Evolutionary conservation across 2,888 invertebrate species (phyloP).

Genomic region (Agonum fuliginosum): DNA sequence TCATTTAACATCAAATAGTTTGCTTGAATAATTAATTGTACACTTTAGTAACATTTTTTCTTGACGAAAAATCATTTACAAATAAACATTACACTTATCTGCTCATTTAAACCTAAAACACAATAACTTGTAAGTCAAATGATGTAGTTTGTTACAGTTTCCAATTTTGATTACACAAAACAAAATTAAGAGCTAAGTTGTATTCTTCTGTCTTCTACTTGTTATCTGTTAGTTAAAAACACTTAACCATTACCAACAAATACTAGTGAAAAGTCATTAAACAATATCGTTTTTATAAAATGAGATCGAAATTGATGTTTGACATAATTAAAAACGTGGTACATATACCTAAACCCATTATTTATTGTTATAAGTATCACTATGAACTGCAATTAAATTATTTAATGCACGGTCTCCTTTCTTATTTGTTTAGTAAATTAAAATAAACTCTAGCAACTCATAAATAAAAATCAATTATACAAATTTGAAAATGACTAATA

Average conservation of each 20-base stretch:
- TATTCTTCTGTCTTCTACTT: conserved; percentile 64
- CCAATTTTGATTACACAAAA: conserved; percentile 43
- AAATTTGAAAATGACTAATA: conserved; percentile 21
- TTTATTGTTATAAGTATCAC: conserved; percentile 51
- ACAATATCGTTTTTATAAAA: conserved; percentile 52
- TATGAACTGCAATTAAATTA: conserved; percentile 16
- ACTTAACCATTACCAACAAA: conserved; percentile 71
- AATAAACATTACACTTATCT: conserved; percentile 46
- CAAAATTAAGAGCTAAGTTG: conserved; percentile 50
- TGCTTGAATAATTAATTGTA: conserved; percentile 54
- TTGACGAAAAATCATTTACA: conserved; percentile 55
- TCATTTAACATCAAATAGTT: conserved; percentile 57
- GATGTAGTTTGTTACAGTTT: background rate
- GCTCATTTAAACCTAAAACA: conserved; percentile 53
- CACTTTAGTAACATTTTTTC: conserved; percentile 53
- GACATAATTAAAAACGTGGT: conserved; percentile 53
- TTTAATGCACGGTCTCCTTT: conserved; percentile 12
- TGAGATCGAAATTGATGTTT: conserved; percentile 54
- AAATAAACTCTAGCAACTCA: conserved; percentile 1
- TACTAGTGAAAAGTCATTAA: conserved; percentile 68
- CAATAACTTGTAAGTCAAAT: conserved; percentile 18
- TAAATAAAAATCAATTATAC: conserved; percentile 36
- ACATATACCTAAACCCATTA: conserved; percentile 57
- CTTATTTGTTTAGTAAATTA: conserved; percentile 17
- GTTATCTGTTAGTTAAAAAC: conserved; percentile 68